Conservation (phyloP, 1,140 invertebrate genomes). For the Panulirus ornatus region DNA sequence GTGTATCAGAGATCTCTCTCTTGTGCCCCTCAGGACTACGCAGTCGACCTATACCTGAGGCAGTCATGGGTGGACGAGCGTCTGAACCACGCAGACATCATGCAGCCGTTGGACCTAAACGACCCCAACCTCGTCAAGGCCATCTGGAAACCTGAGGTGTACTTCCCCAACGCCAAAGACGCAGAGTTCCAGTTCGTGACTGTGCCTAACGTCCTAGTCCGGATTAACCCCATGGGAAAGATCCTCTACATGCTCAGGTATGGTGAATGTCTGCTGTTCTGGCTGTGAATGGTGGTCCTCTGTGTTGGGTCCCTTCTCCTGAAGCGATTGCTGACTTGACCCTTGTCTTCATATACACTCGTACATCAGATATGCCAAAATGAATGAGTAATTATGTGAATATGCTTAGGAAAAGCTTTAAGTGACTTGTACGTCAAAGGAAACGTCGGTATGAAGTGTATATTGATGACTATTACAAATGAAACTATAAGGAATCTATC, state of each 20-base stretch:
- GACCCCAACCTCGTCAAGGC: slow-evolving; percentile 82
- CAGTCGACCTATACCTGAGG: slow-evolving; percentile 82
- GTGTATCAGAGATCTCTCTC: background rate
- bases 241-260: slow-evolving; percentile 64
- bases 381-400: no score
- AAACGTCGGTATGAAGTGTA: no score
- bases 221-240: slow-evolving; percentile 75
- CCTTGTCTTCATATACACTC: no score
- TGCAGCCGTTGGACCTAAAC: slow-evolving; percentile 81
- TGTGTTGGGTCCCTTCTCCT: no score
- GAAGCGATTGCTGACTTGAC: no score
- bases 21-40: slow-evolving; percentile 80
- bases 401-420: no score
- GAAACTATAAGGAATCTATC: no score
- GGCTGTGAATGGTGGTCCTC: no score
- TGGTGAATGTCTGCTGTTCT: no score
- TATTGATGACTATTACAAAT: no score
- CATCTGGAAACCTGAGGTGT: slow-evolving; percentile 86
- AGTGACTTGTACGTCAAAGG: no score
- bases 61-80: slow-evolving; percentile 82
- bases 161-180: slow-evolving; percentile 85
- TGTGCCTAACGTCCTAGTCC: slow-evolving; percentile 84
- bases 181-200: slow-evolving; percentile 85
- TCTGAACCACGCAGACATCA: slow-evolving; percentile 80
- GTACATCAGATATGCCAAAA: no score